These are phyloP conservation scores for Hucho hucho DNA, from an alignment of 2,113 vertebrate species.

Conservation along the genomic window DNA sequence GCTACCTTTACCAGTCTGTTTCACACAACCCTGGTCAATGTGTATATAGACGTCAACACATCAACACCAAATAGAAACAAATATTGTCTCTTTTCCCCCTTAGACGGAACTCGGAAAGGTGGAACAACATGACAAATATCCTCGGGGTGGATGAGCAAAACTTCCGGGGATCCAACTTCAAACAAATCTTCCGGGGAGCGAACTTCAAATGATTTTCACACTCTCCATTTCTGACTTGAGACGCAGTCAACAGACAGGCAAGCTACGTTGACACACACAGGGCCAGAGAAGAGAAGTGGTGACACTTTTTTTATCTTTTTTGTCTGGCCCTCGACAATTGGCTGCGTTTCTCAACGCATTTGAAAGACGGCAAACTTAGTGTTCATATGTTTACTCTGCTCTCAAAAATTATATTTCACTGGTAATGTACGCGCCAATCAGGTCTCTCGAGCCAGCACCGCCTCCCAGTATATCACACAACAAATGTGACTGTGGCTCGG, in stretches of 20 bases:
- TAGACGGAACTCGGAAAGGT: conserved; percentile 46
- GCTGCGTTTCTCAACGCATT: conserved; percentile 16
- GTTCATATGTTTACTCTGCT: conserved; percentile 40
- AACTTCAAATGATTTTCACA: neutral
- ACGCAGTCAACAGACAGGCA: conserved; percentile 15
- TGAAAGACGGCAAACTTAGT: conserved; percentile 29
- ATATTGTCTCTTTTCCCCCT: conserved; percentile 30
- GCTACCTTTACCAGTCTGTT: conserved; percentile 47
- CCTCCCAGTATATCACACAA: conserved; percentile 46
- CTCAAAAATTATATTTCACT: conserved; percentile 41
- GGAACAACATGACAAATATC: conserved; percentile 64
- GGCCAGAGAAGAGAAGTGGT: neutral
- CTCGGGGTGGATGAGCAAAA: conserved; percentile 42
- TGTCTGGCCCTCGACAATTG: conserved; percentile 31
- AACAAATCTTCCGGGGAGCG: conserved; percentile 20
- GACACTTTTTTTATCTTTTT: neutral
- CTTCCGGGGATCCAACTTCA: conserved; percentile 49
- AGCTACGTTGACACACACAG: neutral
- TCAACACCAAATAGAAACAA: conserved; percentile 58
- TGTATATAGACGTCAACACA: conserved; percentile 32
- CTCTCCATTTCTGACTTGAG: conserved; percentile 22
- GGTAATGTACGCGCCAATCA: conserved; percentile 38
- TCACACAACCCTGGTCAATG: conserved; percentile 11
- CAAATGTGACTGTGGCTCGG: conserved; percentile 54
- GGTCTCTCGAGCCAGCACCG: conserved; percentile 42